A percentile compares a stretch with the other conserved stretches of the same genome.
Conservation (phyloP, 2,888 invertebrate genomes). For the Lapara coniferarum region DNA sequence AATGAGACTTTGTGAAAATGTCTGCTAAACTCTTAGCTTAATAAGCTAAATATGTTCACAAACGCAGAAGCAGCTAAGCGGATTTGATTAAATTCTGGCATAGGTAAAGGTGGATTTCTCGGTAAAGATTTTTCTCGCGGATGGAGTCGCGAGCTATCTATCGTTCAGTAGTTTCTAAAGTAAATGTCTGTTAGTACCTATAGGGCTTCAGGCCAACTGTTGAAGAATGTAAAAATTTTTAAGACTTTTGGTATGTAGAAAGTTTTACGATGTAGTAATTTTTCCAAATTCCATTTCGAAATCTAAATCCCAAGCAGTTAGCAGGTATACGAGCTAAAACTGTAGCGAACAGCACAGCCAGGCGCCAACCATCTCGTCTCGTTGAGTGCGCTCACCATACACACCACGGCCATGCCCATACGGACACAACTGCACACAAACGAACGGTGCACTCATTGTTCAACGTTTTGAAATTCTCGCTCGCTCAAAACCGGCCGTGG, state of each 20-base stretch:
- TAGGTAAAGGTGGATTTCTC: too few species aligned
- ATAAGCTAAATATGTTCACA: too few species aligned
- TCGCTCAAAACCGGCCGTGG: slow-evolving; percentile 69
- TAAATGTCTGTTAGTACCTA: too few species aligned
- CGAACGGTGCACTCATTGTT: slow-evolving; percentile 71
- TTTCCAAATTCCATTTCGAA: neutral
- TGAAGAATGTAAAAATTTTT: neutral
- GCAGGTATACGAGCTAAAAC: neutral
- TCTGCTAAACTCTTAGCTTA: too few species aligned
- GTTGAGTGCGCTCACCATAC: slow-evolving; percentile 28
- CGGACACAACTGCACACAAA: slow-evolving; percentile 49
- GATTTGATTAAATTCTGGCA: too few species aligned
- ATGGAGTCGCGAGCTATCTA: too few species aligned
- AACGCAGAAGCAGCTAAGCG: too few species aligned
- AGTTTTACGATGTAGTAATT: neutral
- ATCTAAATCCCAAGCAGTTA: neutral
- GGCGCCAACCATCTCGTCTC: slow-evolving; percentile 22
- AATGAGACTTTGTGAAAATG: too few species aligned
- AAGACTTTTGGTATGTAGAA: neutral
- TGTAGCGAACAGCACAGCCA: slow-evolving; percentile 4
- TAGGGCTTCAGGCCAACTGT: too few species aligned
- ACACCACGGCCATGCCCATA: slow-evolving; percentile 41
- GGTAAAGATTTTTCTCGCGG: too few species aligned
- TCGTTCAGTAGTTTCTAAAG: too few species aligned
- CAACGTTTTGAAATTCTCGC: slow-evolving; percentile 74